Evolutionary conservation across 2,113 vertebrate species (phyloP).

Genomic region (Protobothrops mucrosquamatus): DNA sequence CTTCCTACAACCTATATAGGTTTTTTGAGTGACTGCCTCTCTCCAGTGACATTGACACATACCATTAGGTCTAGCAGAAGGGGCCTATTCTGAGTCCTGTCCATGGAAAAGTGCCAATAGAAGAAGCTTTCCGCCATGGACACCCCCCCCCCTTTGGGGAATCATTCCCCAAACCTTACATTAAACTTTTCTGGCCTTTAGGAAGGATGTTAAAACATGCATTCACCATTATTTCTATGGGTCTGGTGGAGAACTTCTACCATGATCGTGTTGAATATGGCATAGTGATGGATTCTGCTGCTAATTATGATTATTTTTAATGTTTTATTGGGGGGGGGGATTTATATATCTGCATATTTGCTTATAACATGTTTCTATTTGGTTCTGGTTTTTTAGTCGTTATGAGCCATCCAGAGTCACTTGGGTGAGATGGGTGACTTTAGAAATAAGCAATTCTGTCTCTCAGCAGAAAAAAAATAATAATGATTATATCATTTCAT

Average conservation of each 20-base stretch:
- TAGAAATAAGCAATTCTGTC: background rate
- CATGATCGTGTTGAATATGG: background rate
- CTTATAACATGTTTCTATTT: background rate
- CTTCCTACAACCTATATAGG: too few relatives aligned
- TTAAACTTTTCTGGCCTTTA: too few relatives aligned
- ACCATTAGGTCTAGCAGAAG: too few relatives aligned
- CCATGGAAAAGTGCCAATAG: too few relatives aligned
- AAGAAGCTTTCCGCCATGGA: too few relatives aligned
- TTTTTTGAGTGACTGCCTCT: too few relatives aligned
- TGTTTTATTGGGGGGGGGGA: background rate
- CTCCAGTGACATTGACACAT: too few relatives aligned
- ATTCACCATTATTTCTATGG: background rate
- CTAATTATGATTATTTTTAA: background rate
- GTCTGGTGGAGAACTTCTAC: background rate
- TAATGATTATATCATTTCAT: background rate
- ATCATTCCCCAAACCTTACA: too few relatives aligned
- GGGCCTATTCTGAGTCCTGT: too few relatives aligned
- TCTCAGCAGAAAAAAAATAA: background rate
- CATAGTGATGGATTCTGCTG: background rate
- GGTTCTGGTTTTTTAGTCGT: background rate
- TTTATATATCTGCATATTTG: background rate
- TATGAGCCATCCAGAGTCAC: background rate
- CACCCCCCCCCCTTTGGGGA: too few relatives aligned
- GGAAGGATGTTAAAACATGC: too few relatives aligned
- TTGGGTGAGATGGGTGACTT: background rate